Conservation (phyloP, 2,797 vertebrate genomes). For the Lepus oiostolus region DNA sequence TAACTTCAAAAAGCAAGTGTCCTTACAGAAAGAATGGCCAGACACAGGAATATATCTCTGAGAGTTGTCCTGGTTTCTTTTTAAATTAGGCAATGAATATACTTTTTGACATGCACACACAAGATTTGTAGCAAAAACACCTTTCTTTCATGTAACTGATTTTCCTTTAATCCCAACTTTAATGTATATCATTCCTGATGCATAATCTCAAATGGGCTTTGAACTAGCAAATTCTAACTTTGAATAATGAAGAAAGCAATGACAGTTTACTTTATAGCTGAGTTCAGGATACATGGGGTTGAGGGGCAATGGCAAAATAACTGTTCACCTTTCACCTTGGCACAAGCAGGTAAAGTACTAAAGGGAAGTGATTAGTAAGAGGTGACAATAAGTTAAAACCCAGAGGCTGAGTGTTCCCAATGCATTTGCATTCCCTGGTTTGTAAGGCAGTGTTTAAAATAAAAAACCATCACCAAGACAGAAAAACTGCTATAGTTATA, state of each 20-base stretch:
- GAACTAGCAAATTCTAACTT: conserved; percentile 80
- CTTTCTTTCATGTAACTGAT: conserved; percentile 87
- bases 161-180: conserved; percentile 87
- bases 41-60: conserved; percentile 77
- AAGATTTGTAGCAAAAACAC: conserved; percentile 86
- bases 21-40: conserved; percentile 76
- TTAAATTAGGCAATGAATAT: conserved; percentile 84
- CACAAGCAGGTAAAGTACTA: conserved; percentile 87
- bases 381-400: conserved; percentile 88
- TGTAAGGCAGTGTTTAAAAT: conserved; percentile 88
- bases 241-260: conserved; percentile 86
- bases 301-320: conserved; percentile 83
- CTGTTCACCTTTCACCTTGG: conserved; percentile 88
- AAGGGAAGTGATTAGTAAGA: conserved; percentile 86
- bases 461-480: conserved; percentile 88
- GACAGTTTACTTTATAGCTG: conserved; percentile 87
- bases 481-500: conserved; percentile 89
- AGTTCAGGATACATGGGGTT: conserved; percentile 83
- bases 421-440: conserved; percentile 86
- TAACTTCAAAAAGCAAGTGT: conserved; percentile 82
- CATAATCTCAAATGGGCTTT: conserved; percentile 85
- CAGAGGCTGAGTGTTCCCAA: conserved; percentile 79
- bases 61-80: conserved; percentile 82
- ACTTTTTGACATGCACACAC: conserved; percentile 84
- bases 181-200: conserved; percentile 86